Percentiles rank a stretch among this genome's conserved stretches.
Evolutionary conservation across 2,888 invertebrate genomes (phyloP).

Genomic region (Pachycephus smyrnensis): DNA sequence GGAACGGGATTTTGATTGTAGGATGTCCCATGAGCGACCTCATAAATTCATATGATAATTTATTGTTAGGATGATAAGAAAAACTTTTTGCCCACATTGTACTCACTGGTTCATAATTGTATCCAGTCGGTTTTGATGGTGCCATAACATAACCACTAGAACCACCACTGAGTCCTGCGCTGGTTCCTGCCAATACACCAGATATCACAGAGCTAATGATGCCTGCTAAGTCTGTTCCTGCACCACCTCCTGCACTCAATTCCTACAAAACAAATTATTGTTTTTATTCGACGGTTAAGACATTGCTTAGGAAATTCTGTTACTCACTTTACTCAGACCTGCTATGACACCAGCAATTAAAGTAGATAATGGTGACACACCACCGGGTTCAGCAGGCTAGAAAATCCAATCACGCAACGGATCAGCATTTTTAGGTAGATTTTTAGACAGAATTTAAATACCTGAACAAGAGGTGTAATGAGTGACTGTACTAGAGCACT

Average conservation of each 20-base stretch:
- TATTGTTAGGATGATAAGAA: not conserved
- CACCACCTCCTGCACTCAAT: slow-evolving; percentile 34
- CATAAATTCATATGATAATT: not conserved
- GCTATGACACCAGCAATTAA: slow-evolving; percentile 52
- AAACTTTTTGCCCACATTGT: not conserved
- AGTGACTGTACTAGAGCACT: slow-evolving; percentile 43
- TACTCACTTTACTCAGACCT: slow-evolving; percentile 55
- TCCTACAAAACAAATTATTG: slow-evolving; percentile 40
- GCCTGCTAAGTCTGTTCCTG: slow-evolving; percentile 47
- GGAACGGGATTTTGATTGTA: slow-evolving; percentile 30
- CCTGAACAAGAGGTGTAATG: slow-evolving; percentile 49
- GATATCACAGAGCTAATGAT: slow-evolving; percentile 54
- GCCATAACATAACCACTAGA: slow-evolving; percentile 18
- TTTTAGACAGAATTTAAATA: not conserved
- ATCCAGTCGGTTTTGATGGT: slow-evolving; percentile 13
- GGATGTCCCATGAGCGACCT: not conserved
- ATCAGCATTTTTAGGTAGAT: slow-evolving; percentile 6
- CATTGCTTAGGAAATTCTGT: not conserved
- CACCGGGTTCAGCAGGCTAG: slow-evolving; percentile 53
- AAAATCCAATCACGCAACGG: slow-evolving; percentile 19
- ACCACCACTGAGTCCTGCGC: slow-evolving; percentile 54
- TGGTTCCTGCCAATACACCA: slow-evolving; percentile 57
- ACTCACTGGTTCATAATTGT: slow-evolving; percentile 33
- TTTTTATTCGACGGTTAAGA: not conserved
- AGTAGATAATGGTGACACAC: slow-evolving; percentile 50